Base-by-base conservation (phyloP, 2,888 invertebrate genomes). In the Hermaeophaga mercurialis region DNA sequence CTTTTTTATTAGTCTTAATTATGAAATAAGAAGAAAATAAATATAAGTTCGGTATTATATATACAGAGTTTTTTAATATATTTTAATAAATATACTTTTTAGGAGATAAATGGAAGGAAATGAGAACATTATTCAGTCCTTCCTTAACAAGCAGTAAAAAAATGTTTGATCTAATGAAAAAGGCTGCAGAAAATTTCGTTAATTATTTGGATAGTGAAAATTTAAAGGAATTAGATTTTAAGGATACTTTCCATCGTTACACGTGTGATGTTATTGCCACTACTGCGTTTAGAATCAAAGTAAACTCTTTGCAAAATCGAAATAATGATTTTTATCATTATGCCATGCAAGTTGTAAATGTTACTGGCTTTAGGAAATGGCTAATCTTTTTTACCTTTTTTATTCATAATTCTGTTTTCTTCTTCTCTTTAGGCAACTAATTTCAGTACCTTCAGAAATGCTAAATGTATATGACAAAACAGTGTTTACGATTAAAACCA, bases 141-240 rank as follows among this genome's bases (percentile, higher is more conserved):
- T 15, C 36, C 6, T 36, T 41, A 9, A 41, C 24, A 3, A 41
- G 22, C 1, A 41, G 19, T 19, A 41, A 14, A 41, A 12, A 1
- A 1, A 41, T 41, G 41, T 41, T 41, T 22, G 17, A 11, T 12
- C 41, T 41, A 2, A 41, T 41, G 41, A n/a, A 41, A n/a, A 8
- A 18, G 2, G 41, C 24, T 24, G 19, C 41, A 12, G 22, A 41
- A 22, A 12, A 41, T 12, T 22, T 41, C 6, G 12, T 41, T 3
- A 7, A 41, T 7, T 9, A 41, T 41, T 11, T 7, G 19, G n/a
- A n/a, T n/a, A n/a, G n/a, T n/a, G 11, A 41, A 5, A 11, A 19
- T 41, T 5, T 22, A 2, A 9, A 22, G 7, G 41, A 41, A 22
- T 41, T 19, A 9, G 22, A 41, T 12, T 24, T 41, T 1, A 41